Conservation (phyloP, 2,797 vertebrate species). For the Phoebastria nigripes region DNA sequence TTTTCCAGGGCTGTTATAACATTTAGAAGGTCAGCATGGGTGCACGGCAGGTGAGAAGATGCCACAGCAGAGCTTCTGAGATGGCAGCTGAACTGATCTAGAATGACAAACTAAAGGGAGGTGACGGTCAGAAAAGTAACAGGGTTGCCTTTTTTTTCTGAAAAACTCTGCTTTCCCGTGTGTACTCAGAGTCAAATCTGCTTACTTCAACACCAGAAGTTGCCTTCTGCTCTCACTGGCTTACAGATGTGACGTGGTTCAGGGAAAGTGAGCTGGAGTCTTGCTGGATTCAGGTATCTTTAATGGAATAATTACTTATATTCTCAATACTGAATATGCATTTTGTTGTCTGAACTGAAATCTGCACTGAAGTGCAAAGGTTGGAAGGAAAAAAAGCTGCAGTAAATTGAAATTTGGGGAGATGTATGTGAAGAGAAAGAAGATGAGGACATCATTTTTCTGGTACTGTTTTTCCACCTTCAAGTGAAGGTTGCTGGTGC, state of each 20-base stretch:
- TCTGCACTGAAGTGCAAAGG: not conserved
- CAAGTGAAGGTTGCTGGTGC: not conserved
- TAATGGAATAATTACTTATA: not conserved
- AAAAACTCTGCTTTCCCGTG: not conserved
- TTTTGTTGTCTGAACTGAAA: not conserved
- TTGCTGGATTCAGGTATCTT: not conserved
- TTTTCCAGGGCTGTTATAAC: not conserved
- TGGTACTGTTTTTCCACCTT: not conserved
- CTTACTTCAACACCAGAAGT: not conserved
- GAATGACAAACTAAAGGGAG: not conserved
- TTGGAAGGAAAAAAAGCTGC: not conserved
- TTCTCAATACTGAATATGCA: not conserved
- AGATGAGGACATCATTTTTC: not conserved
- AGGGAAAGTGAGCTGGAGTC: not conserved
- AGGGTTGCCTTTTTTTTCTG: not conserved
- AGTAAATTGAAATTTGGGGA: not conserved
- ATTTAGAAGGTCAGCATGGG: not conserved
- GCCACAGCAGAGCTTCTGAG: not conserved
- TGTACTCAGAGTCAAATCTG: not conserved
- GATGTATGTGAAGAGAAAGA: not conserved
- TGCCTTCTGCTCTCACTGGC: not conserved
- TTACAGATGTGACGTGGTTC: accelerated
- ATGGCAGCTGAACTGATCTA: not conserved
- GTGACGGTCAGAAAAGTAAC: not conserved
- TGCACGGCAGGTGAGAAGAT: not conserved